Evolutionary conservation across 2,113 vertebrate genomes (phyloP).

Genomic region (Planiliza haematocheilus): DNA sequence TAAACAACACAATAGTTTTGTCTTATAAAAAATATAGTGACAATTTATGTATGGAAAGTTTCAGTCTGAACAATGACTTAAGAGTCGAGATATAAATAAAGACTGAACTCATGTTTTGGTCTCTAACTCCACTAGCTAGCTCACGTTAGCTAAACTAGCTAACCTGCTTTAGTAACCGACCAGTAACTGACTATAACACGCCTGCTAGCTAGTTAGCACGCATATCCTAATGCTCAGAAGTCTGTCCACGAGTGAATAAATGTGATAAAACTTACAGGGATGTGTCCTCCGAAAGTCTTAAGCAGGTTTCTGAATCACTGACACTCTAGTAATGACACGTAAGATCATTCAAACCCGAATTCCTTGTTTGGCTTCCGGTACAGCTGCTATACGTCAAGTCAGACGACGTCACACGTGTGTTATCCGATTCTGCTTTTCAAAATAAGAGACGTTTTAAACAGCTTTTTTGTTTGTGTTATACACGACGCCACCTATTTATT

Average conservation of each 20-base stretch:
- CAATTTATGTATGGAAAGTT: background rate
- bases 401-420: background rate
- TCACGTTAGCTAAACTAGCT: conserved; percentile 41
- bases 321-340: conserved; percentile 72
- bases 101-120: background rate
- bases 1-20: background rate
- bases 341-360: conserved; percentile 40
- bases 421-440: conserved; percentile 24
- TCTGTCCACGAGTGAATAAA: background rate
- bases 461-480: too few relatives aligned
- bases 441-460: conserved; percentile 28
- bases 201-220: accelerated
- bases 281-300: background rate
- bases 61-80: background rate
- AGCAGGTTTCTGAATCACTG: conserved; percentile 3
- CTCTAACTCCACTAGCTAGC: conserved; percentile 17
- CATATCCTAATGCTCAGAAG: accelerated
- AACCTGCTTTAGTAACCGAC: background rate
- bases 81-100: background rate
- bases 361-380: conserved; percentile 67
- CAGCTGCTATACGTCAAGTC: accelerated
- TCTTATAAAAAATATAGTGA: background rate
- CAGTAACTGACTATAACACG: background rate
- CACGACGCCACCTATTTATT: too few relatives aligned
- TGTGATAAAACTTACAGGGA: conserved; percentile 20